Evolutionary conservation across 2,113 vertebrate genomes (phyloP).

Genomic region (Ginglymostoma cirratum): DNA sequence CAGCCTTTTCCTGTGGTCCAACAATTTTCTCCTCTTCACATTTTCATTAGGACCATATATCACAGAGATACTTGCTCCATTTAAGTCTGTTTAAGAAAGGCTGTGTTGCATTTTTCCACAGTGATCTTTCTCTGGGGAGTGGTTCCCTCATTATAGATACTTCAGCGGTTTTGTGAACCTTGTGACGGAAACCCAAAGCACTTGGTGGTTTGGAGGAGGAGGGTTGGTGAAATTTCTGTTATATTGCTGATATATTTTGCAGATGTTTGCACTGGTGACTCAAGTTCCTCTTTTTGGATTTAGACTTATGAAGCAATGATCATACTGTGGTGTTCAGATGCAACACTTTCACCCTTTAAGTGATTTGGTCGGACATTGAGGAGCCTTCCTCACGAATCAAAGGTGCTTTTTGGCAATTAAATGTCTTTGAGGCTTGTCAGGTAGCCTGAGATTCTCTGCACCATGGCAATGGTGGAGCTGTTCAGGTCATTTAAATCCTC

Average conservation of each 20-base stretch:
- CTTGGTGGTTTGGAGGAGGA: neutral
- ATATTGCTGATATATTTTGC: neutral
- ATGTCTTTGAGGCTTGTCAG: neutral
- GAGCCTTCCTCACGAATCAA: neutral
- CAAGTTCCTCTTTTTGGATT: neutral
- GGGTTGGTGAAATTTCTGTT: neutral
- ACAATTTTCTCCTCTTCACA: neutral
- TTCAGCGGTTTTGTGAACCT: neutral
- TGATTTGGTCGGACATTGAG: neutral
- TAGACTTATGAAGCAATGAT: no score
- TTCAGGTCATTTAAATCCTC: no score
- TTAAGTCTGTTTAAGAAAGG: neutral
- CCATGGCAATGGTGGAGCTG: no score
- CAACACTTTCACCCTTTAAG: no score
- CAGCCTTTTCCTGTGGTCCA: no score
- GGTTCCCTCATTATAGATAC: neutral
- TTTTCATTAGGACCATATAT: neutral
- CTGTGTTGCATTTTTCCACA: neutral
- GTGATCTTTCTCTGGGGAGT: neutral
- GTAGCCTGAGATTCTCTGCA: neutral
- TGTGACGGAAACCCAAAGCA: neutral
- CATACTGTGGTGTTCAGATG: no score
- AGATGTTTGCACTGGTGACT: neutral
- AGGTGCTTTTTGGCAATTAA: neutral
- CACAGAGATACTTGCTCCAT: neutral